Base-by-base conservation (phyloP, 2,888 invertebrate species). In the Ametastegia equiseti region DNA sequence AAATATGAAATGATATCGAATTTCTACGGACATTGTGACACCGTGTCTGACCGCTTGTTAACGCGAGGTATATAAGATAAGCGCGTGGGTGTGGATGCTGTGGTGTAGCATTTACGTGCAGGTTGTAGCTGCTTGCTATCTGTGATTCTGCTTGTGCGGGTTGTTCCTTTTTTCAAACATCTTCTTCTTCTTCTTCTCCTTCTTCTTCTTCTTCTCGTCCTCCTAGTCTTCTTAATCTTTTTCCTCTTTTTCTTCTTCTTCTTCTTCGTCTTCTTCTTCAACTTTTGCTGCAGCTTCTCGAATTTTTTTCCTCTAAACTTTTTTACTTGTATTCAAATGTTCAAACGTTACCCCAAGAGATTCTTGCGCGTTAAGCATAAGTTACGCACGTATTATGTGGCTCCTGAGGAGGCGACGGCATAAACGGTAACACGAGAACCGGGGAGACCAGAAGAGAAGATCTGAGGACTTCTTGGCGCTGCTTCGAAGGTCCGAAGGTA, bases 341-440 rank as follows among this genome's bases (percentile, higher is more conserved):
- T 81, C 65, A 50, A 77, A 75, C 63, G 73, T 81, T 77, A 45
- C 11, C 36, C 13, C 65, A n/a, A 19, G 71, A 81, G 81, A 82
- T 83, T 85, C 84, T 83, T 83, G 85, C 84, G 82, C 83, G 83
- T 83, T 83, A 81, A 83, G 86, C 84, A 83, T 86, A 87, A 87
- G 87, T 88, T 87, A 87, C 86, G 86, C 86, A 84, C 86, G 85
- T 86, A 87, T 86, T 87, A 86, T 85, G 85, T 85, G 83, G 81
- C 86, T 82, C 84, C 80, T 80, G 84, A 81, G 82, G 85, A 85
- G 85, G 83, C 84, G 81, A 83, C 84, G 84, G 84, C 83, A 84
- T 85, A 86, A 87, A 88, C 85, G 87, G 87, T 87, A 88, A 88
- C 87, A 87, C 85, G 87, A 88, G 87, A 87, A 86, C 86, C 86